Conservation (phyloP, 2,113 vertebrate genomes). For the Siniperca knerii region DNA sequence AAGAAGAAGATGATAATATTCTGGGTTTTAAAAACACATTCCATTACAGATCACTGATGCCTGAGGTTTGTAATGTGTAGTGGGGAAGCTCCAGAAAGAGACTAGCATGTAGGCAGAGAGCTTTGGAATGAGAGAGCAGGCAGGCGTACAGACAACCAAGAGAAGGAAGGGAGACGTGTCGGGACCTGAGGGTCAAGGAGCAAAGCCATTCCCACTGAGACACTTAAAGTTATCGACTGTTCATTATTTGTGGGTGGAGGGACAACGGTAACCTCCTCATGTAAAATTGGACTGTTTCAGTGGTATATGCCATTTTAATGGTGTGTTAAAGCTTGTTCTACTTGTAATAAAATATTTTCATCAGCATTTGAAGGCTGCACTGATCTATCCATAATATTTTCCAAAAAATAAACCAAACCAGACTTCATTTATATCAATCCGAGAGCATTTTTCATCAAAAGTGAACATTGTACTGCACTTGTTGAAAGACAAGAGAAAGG, state of each 20-base stretch:
- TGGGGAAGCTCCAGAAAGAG: not conserved
- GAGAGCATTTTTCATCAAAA: no score
- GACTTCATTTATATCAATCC: no score
- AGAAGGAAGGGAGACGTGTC: not conserved
- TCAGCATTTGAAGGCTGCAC: not conserved
- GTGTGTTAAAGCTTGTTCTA: not conserved
- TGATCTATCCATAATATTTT: not conserved
- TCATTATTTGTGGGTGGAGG: not conserved
- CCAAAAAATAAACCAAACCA: no score
- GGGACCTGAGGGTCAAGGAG: not conserved
- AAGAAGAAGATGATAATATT: not conserved
- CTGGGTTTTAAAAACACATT: not conserved
- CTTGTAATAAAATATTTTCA: not conserved
- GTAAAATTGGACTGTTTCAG: not conserved
- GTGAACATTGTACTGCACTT: no score
- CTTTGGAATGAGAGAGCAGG: not conserved
- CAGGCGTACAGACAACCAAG: not conserved
- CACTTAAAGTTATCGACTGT: not conserved
- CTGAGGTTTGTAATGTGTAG: not conserved
- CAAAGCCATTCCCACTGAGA: slow-evolving; percentile 13
- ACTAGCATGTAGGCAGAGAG: not conserved
- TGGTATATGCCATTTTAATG: not conserved
- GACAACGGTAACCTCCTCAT: no score
- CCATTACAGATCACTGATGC: slow-evolving; percentile 7
- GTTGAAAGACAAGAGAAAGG: not conserved